Evolutionary conservation across 2,888 invertebrate genomes (phyloP).

Genomic region (Rotaria macrura): DNA sequence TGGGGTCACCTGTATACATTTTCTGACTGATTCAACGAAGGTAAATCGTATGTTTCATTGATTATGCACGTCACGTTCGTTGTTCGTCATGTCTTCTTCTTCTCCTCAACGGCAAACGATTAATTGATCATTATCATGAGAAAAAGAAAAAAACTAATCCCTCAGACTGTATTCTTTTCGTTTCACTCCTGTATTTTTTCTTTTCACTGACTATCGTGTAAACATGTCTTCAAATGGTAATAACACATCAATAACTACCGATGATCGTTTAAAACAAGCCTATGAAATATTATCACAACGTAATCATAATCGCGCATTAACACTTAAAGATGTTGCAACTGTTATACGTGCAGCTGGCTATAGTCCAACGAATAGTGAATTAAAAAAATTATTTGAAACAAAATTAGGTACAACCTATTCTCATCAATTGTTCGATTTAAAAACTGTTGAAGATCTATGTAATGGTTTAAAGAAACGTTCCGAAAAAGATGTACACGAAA

Average conservation of each 20-base stretch:
- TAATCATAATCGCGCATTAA: neutral
- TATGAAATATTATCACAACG: neutral
- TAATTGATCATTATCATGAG: constrained; percentile 11
- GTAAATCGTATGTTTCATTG: neutral
- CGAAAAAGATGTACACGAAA: neutral
- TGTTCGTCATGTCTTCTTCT: neutral
- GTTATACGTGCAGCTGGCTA: neutral
- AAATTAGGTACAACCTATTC: neutral
- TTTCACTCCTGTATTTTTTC: neutral
- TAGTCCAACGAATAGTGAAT: neutral
- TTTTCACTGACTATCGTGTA: neutral
- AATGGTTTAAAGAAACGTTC: constrained; percentile 6
- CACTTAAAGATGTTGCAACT: neutral
- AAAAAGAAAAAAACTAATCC: neutral
- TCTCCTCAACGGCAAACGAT: neutral
- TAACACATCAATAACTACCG: neutral
- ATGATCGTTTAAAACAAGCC: constrained; percentile 15
- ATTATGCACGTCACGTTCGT: neutral
- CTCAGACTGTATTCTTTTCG: neutral
- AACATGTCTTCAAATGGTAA: neutral
- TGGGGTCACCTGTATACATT: neutral
- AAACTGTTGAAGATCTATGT: neutral
- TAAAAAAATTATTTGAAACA: neutral
- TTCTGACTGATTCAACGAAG: neutral
- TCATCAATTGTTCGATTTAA: constrained; percentile 1